Evolutionary conservation across 35 echinoderm and acorn worm species (phyloP), one percentile per base, ranked within the genome.

Genomic region (Diadema setosum): DNA sequence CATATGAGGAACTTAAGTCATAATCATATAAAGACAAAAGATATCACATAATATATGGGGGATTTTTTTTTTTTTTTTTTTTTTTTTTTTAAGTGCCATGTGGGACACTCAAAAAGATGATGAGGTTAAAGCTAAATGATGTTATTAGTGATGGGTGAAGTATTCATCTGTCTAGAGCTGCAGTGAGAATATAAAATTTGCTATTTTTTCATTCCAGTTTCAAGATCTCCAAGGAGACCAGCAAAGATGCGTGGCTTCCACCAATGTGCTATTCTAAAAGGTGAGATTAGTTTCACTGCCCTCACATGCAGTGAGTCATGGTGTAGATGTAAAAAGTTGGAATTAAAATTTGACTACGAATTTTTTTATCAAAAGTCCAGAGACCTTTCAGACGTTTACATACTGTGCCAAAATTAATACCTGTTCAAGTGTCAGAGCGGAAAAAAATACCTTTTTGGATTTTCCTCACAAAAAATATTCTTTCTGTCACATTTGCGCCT

Each of bases 261-360:
- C 46, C 86, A 87, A 24, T 87, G 84, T 52, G 60, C 57, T 35
- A 27, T 87, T 82, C 75, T 92, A 7, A 92, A 92, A 92, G 90
- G 90, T 92, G 87, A 40, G n/a, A 27, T 23, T 23, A 26, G 25
- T 20, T 23, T 70, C n/a, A n/a, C n/a, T n/a, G n/a, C n/a, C n/a
- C n/a, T n/a, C n/a, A n/a, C n/a, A n/a, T n/a, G n/a, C n/a, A n/a
- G n/a, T n/a, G n/a, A n/a, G 31, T 70, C 9, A 9, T 11, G n/a
- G n/a, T 52, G n/a, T 52, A 11, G n/a, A n/a, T 11, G 9, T n/a
- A n/a, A 52, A 52, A n/a, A n/a, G 9, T 52, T 52, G 9, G 48
- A 52, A 9, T n/a, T 52, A 11, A 11, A n/a, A 11, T 11, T 52
- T n/a, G 48, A 9, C 9, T 52, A 9, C 48, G 48, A 11, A n/a